Evolutionary conservation across 64 coral and sea anemone genomes (phyloP).

Genomic region (Orbicella faveolata): DNA sequence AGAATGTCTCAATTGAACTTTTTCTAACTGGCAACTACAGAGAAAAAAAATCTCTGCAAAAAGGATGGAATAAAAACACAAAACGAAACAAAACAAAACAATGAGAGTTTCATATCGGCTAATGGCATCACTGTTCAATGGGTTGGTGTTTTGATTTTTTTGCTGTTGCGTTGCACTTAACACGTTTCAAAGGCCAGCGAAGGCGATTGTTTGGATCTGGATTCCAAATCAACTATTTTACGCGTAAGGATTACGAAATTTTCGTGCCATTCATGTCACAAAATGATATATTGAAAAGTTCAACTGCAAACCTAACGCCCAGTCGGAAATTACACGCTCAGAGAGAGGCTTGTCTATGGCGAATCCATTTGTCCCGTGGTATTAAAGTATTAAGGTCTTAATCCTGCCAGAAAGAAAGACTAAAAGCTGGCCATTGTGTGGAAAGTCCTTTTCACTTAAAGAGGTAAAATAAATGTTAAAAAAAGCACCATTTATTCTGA

Average conservation of each 20-base stretch:
- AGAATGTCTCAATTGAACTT: no score
- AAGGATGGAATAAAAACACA: no score
- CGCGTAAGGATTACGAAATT: not conserved
- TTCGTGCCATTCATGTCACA: not conserved
- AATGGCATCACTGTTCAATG: not conserved
- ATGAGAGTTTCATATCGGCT: not conserved
- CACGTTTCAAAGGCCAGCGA: not conserved
- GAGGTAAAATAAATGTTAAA: not conserved
- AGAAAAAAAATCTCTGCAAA: no score
- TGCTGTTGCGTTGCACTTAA: not conserved
- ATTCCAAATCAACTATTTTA: not conserved
- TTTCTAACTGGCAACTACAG: no score
- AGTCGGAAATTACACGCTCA: not conserved
- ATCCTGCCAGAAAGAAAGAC: not conserved
- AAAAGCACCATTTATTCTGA: not conserved
- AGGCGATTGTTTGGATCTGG: not conserved
- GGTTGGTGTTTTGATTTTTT: not conserved
- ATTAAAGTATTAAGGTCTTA: slow-evolving; percentile 10
- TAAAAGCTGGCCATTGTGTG: slow-evolving; percentile 33
- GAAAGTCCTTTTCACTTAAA: not conserved
- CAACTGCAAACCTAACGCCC: not conserved
- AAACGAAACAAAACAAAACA: no score
- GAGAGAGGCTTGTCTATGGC: not conserved
- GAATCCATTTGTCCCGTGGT: no score
- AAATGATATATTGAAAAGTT: not conserved